Evolutionary conservation across 2,797 vertebrate species (phyloP), one percentile per base, ranked within the genome.

Genomic region (Pitangus sulphuratus): DNA sequence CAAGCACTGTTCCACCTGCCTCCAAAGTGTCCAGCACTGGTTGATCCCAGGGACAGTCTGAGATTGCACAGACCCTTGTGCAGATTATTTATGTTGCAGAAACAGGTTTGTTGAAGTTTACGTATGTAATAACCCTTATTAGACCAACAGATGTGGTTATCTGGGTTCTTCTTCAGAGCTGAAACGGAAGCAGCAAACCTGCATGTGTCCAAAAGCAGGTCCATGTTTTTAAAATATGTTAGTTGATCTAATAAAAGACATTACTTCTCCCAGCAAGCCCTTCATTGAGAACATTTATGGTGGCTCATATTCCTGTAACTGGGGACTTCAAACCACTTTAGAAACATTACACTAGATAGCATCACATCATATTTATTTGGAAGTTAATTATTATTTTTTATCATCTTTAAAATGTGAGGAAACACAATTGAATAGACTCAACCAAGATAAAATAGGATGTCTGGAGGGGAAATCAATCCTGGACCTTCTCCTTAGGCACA

Each of bases 331-430:
- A 89, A 74, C 47, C 40, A 82, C 69, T 95, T 93, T 24, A 94
- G 90, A 93, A 93, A 74, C 93, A 89, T 91, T 96, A 94, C 25
- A 33, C 22, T 50, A 90, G 94, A 94, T 93, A 89, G 62, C 35
- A 94, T 93, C 96, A 69, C 19, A 57, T 53, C 85, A 53, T 82
- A 81, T 96, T 96, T 96, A 88, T 96, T 91, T 94, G 64, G 76
- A 94, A 96, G 91, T 87, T 95, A 82, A 89, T 95, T 95, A 93
- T 95, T 88, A 57, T 82, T 82, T 95, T 96, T 95, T 90, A 89
- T 92, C 87, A 54, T 94, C 84, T 89, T 93, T 90, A 95, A 92
- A 90, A 92, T 87, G 90, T 92, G 81, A 89, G 84, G 93, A 95
- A 97, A 93, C 85, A 92, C 60, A 85, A 82, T 72, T 90, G 66